Conservation (phyloP, 2,888 invertebrate genomes). For the Lasioglossum pauxillum region DNA sequence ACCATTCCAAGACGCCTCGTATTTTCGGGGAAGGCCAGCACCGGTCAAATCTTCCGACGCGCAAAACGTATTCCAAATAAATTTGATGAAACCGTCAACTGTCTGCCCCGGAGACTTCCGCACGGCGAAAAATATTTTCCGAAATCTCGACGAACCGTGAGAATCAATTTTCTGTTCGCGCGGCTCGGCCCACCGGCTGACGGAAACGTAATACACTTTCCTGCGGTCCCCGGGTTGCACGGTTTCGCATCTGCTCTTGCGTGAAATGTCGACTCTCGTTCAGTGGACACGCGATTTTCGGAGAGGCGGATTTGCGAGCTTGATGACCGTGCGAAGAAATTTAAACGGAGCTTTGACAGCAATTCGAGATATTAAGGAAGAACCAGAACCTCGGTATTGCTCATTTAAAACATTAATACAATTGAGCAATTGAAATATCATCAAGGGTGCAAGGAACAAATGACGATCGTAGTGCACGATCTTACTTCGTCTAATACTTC, state of each 20-base stretch:
- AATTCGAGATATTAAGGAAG: neutral
- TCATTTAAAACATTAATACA: neutral
- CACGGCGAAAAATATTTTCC: slow-evolving; percentile 1
- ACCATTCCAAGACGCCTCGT: slow-evolving; percentile 52
- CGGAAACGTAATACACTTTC: slow-evolving; percentile 9
- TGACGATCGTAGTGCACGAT: neutral
- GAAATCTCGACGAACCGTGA: neutral
- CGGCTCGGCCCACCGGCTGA: neutral
- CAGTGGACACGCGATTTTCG: neutral
- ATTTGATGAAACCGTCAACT: slow-evolving; percentile 48
- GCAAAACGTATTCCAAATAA: slow-evolving; percentile 37
- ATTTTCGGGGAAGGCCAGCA: slow-evolving; percentile 38
- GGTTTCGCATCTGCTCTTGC: neutral
- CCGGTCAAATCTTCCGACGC: slow-evolving; percentile 42
- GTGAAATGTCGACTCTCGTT: neutral
- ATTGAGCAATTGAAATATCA: neutral
- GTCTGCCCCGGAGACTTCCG: neutral
- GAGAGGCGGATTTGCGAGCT: neutral
- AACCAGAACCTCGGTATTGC: neutral
- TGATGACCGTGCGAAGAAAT: neutral
- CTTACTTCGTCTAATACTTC: neutral
- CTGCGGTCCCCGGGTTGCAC: neutral
- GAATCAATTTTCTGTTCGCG: slow-evolving; percentile 10
- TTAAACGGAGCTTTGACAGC: neutral
- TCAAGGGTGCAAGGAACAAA: neutral